These are phyloP conservation scores for Gryllus longicercus DNA, from an alignment of 2,888 invertebrate species.

Conservation along the genomic window DNA sequence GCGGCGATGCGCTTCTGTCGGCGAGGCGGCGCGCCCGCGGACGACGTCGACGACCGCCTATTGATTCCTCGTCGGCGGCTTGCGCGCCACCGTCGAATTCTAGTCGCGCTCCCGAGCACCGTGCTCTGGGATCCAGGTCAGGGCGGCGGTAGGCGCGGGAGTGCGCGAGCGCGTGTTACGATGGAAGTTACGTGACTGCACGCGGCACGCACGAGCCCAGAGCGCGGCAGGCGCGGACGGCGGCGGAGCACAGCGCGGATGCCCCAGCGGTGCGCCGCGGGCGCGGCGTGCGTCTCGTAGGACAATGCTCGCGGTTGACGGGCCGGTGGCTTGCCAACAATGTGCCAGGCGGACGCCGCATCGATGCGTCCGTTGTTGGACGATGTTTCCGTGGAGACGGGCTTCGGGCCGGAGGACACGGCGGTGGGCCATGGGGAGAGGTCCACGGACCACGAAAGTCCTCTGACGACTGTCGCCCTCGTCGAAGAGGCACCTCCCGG, in stretches of 20 bases:
- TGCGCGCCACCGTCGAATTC: neutral
- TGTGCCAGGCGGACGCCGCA: slow-evolving; percentile 6
- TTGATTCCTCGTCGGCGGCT: slow-evolving; percentile 24
- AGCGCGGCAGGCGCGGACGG: slow-evolving; percentile 24
- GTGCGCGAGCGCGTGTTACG: slow-evolving; percentile 26
- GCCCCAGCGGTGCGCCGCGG: slow-evolving; percentile 4
- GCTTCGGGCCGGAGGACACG: slow-evolving; percentile 5
- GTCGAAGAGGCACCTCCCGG: neutral
- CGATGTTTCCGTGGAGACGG: neutral
- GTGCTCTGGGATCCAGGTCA: slow-evolving; percentile 31
- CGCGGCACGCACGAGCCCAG: slow-evolving; percentile 26
- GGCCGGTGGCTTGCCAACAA: neutral
- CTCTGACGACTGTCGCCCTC: neutral
- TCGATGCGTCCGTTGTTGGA: neutral
- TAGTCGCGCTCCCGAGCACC: slow-evolving; percentile 19
- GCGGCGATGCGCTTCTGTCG: slow-evolving; percentile 6
- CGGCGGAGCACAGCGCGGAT: slow-evolving; percentile 19
- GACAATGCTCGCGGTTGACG: no score
- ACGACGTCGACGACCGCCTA: slow-evolving; percentile 2
- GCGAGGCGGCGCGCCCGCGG: neutral
- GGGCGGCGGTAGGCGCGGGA: slow-evolving; percentile 23
- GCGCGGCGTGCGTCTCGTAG: no score
- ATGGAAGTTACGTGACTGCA: slow-evolving; percentile 30
- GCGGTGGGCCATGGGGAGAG: neutral
- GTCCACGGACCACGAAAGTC: neutral